These are phyloP conservation scores for Panthera leo DNA, from an alignment of 2,113 vertebrate species.

Conservation along the genomic window DNA sequence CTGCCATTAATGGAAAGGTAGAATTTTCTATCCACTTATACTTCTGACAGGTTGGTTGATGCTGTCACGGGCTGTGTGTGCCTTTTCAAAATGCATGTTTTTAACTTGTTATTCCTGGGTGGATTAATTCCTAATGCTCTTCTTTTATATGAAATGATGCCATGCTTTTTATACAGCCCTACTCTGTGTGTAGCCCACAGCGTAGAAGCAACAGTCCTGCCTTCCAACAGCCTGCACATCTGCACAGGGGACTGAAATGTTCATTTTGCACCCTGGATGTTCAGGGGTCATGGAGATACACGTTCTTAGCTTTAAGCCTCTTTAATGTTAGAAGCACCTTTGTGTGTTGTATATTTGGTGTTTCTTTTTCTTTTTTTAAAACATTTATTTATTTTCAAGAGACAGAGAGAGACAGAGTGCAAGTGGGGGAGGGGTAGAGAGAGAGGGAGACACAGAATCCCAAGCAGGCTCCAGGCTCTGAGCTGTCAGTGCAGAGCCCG, in stretches of 20 bases:
- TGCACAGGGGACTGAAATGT: neutral
- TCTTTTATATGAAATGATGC: neutral
- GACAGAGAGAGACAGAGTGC: too few relatives aligned
- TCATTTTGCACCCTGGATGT: neutral
- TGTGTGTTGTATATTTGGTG: neutral
- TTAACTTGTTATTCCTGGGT: slow-evolving; percentile 75
- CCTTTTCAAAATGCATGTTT: slow-evolving; percentile 77
- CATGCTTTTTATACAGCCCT: neutral
- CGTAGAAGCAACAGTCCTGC: neutral
- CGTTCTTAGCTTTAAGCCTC: neutral
- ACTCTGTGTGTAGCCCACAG: neutral
- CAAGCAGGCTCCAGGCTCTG: too few relatives aligned
- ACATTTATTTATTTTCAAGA: too few relatives aligned
- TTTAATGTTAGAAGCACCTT: slow-evolving; percentile 2
- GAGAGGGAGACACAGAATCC: too few relatives aligned
- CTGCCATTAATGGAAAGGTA: slow-evolving; percentile 81
- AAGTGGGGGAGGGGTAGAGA: too few relatives aligned
- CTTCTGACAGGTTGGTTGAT: slow-evolving; percentile 82
- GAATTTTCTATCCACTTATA: slow-evolving; percentile 80
- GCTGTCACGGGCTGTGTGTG: slow-evolving; percentile 68
- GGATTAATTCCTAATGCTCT: slow-evolving; percentile 53
- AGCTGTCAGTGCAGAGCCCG: too few relatives aligned
- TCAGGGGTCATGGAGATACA: neutral
- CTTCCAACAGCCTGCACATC: neutral
- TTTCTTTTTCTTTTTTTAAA: neutral